Base-by-base conservation (phyloP, 2,797 vertebrate species). In the Serranus cabrilla region DNA sequence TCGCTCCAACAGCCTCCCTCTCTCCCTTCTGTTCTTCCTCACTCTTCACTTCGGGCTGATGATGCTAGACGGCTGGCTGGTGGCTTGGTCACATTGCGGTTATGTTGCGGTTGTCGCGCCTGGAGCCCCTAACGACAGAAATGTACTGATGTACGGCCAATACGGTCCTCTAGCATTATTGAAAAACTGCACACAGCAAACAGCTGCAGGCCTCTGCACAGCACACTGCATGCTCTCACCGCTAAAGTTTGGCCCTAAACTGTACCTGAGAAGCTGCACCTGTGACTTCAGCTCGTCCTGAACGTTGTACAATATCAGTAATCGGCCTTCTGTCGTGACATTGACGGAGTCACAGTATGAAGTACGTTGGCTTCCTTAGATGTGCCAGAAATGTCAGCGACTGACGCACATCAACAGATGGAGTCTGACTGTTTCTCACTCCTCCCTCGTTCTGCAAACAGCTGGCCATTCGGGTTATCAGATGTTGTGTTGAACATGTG, bases 391-490 rank as follows among this genome's bases (percentile, higher is more conserved):
- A 82, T 86, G 83, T 79, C 83, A 81, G 57, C 74, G 60, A 74
- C 66, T 93, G 91, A 93, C 82, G 80, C 78, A 90, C 65, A 88
- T 87, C 58, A 87, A 80, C 91, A 93, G 92, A 93, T 93, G 92
- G 88, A 85, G 75, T 71, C 76, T 67, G 78, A 83, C 72, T 71
- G 56, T 67, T 60, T 82, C 69, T 71, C 57, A 9, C 64, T 78
- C 64, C 61, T 68, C 40, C 77, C 62, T 76, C 21, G 39, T 45
- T 74, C 73, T 74, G 52, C 80, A 74, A 78, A 84, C 79, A 90
- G 78, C 84, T 89, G 80, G 55, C 72, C 61, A 13, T 85, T 81
- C 74, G 63, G 52, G 21, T 74, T 72, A 75, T 78, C 69, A 74
- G 68, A 73, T 56, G 45, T 58, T 84, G 25, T 64, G 27, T 64